A percentile compares a stretch with the other conserved stretches of the same genome.
Evolutionary conservation across 2,888 invertebrate species (phyloP).

Genomic region (Philereme transversata): DNA sequence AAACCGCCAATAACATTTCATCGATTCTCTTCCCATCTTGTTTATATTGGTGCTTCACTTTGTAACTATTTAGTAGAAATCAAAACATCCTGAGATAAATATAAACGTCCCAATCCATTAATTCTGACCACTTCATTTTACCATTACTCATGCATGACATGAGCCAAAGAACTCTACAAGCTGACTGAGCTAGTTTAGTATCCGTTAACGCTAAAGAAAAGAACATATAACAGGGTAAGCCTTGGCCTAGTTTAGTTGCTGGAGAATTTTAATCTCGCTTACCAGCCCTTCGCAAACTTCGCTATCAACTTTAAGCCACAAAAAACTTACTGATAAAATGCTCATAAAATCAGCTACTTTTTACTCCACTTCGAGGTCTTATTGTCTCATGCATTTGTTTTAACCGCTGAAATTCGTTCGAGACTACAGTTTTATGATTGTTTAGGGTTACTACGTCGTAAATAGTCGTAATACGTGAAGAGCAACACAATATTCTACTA

Average conservation of each 20-base stretch:
- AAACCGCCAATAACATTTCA: constrained; percentile 16
- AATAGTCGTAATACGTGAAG: no score
- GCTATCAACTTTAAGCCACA: constrained; percentile 12
- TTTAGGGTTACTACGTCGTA: no score
- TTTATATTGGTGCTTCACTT: constrained; percentile 12
- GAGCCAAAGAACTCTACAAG: constrained; percentile 4
- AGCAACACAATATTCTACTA: no score
- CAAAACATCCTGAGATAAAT: constrained; percentile 12
- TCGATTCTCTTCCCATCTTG: constrained; percentile 11
- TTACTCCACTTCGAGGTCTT: no score
- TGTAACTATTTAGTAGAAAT: constrained; percentile 11
- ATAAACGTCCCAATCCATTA: not conserved
- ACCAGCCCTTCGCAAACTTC: constrained; percentile 23
- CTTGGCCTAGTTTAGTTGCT: constrained; percentile 33
- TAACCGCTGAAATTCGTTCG: no score
- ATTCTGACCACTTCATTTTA: constrained; percentile 5
- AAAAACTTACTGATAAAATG: not conserved
- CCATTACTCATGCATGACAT: constrained; percentile 1
- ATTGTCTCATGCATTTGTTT: no score
- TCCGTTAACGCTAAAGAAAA: constrained; percentile 24
- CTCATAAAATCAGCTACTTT: no score
- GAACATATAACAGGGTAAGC: constrained; percentile 24
- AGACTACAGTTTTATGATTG: no score
- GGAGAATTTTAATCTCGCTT: constrained; percentile 25
- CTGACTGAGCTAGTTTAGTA: constrained; percentile 22